Conservation (phyloP, 2,113 vertebrate genomes). For the Pelvicachromis taeniatus region DNA sequence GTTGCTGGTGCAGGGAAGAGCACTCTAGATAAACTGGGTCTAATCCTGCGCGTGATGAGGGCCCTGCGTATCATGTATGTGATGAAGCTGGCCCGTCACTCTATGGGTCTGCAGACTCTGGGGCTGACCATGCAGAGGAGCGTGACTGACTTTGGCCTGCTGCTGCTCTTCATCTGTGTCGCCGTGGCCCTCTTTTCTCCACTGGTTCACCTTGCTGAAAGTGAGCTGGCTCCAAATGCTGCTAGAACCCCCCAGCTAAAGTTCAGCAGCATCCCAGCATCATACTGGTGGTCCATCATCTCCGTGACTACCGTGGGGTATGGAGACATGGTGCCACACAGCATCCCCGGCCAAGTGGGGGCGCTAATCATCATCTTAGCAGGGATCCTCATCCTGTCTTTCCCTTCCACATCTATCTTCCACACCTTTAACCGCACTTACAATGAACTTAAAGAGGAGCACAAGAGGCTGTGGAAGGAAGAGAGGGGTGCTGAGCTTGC, state of each 20-base stretch:
- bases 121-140: conserved; percentile 83
- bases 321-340: conserved; percentile 87
- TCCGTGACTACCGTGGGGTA: conserved; percentile 92
- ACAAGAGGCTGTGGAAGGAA: conserved; percentile 68
- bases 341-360: conserved; percentile 84
- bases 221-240: conserved; percentile 61
- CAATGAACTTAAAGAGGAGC: conserved; percentile 77
- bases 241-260: background rate
- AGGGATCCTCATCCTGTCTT: conserved; percentile 80
- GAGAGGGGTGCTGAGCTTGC: conserved; percentile 23
- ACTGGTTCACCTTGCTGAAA: conserved; percentile 83
- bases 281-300: conserved; percentile 93
- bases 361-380: conserved; percentile 86
- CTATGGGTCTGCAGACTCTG: conserved; percentile 84
- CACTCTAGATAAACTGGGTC: background rate
- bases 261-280: conserved; percentile 69
- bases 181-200: conserved; percentile 64
- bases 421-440: conserved; percentile 84
- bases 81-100: conserved; percentile 87
- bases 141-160: conserved; percentile 80
- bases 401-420: conserved; percentile 88
- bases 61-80: conserved; percentile 85
- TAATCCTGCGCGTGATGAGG: conserved; percentile 32
- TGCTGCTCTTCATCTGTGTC: conserved; percentile 75
- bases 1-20: background rate